Evolutionary conservation across 2,888 invertebrate species (phyloP).

Genomic region (Peribatodes rhomboidaria): DNA sequence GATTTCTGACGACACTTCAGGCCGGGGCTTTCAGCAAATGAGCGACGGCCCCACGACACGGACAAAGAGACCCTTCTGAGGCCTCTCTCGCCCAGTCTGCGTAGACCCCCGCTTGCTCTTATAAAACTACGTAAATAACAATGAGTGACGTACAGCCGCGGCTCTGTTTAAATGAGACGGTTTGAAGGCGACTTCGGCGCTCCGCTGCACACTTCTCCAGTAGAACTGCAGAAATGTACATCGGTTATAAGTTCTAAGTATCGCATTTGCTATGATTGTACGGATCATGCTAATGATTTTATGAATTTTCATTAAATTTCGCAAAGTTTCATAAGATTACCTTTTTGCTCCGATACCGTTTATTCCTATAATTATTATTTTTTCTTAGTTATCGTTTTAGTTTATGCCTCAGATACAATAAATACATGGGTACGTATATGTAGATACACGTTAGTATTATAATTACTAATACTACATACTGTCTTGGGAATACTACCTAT

Average conservation of each 20-base stretch:
- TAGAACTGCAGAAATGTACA: too few species aligned
- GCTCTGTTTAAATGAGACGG: constrained; percentile 59
- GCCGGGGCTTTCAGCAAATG: constrained; percentile 78
- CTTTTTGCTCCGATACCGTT: too few species aligned
- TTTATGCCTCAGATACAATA: neutral
- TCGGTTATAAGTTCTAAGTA: neutral
- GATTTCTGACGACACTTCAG: constrained; percentile 72
- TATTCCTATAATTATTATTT: too few species aligned
- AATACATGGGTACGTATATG: too few species aligned
- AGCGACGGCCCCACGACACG: constrained; percentile 67
- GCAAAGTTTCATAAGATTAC: too few species aligned
- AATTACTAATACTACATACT: neutral
- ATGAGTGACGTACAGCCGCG: constrained; percentile 47
- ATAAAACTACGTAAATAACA: constrained; percentile 53
- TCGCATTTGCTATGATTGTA: too few species aligned
- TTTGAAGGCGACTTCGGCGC: constrained; percentile 39
- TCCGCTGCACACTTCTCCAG: constrained; percentile 64
- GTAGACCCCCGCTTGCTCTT: constrained; percentile 48
- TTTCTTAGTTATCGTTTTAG: too few species aligned
- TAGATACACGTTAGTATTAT: neutral
- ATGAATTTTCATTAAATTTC: too few species aligned
- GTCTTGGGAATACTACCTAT: neutral
- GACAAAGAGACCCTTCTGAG: constrained; percentile 72
- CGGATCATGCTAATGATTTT: neutral
- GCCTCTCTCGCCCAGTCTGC: constrained; percentile 52